Evolutionary conservation across 2,888 invertebrate species (phyloP), one percentile per base, ranked within the genome.

Genomic region (Punctoribates punctum): DNA sequence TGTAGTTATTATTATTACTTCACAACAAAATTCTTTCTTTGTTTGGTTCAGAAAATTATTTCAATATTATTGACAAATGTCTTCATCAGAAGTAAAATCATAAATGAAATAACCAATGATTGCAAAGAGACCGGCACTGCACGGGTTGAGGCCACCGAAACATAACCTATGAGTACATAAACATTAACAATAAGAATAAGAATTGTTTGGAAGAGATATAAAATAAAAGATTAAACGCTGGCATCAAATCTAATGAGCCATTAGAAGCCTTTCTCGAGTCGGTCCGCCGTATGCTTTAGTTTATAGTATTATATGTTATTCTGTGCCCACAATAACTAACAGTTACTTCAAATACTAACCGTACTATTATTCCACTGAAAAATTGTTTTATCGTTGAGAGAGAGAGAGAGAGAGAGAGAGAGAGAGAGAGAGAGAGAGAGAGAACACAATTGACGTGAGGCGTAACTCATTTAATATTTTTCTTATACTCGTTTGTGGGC

Each of bases 241-340:
- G 65, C 65, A 65, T 34, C 65, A 65, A 65, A 65, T 65, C 65
- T 27, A 65, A 65, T 34, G 65, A 65, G 57, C 67, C 42, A 67
- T 67, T 67, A 27, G 60, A n/a, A 27, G 27, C 60, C 27, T 27
- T 27, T 11, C 13, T 27, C 11, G 17, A 67, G 5, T 67, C 38
- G 9, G 9, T 42, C 67, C 20, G 27, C 27, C 60, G 20, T 27
- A 29, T 25, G 9, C 17, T 15, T 60, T 13, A 62, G 20, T 62
- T 62, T 25, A 29, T 15, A 23, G 27, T 62, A 29, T 5, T 62
- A 13, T 25, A 4, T 29, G 8, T 13, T 65, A 65, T 65, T 65
- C 65, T 54, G 54, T 54, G 23, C 23, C 23, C 54, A 54, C 23
- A 54, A 54, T n/a, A 54, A 54, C n/a, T 15, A 54, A n/a, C 6